Base-by-base conservation (phyloP, 2,888 invertebrate genomes). In the Steinernema scapterisci region DNA sequence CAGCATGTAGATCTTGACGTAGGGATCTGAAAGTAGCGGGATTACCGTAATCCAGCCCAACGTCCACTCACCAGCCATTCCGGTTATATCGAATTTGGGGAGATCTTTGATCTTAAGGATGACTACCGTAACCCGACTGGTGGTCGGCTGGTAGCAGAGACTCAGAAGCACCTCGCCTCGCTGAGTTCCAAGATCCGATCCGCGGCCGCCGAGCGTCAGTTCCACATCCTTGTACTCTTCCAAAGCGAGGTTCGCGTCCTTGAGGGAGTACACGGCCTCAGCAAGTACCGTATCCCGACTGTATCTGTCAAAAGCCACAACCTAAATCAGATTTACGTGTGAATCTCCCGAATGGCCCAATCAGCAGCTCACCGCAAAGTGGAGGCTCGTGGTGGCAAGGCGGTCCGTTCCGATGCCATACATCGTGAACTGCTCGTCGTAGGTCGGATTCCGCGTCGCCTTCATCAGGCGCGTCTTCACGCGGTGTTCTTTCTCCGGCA, bases 371-470 rank as follows among this genome's bases (percentile, higher is more conserved):
- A 84, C 88, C 76, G 82, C 84, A 89, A 96, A 95, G 90, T 96
- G 95, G 73, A 95, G 91, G 5, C 95, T 95, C 89, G 95, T 94
- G 87, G 92, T 92, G 44, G 80, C 79, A 56, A 87, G 77, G 56
- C 83, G 85, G 45, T 84, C 85, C 38, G 78, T 78, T 38, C 78
- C 79, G 70, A 87, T 80, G 74, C 97, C 97, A 88, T 96, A 99
- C 91, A 99, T 97, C 0, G 97, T 97, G 89, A 99, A 99, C 89
- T 97, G 97, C 89, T 99, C 99, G 87, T 99, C 97, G 89, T 97
- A 99, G 0, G 95, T 93, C 0, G 99, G 99, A 89, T 95, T 94
- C 73, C 94, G 91, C 63, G 97, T 97, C 88, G 97, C 96, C 81
- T 97, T 92, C 27, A 72, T 31, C 16, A 74, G 78, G 11, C 80